Conservation (phyloP, 2,113 vertebrate species). For the Oreochromis aureus region DNA sequence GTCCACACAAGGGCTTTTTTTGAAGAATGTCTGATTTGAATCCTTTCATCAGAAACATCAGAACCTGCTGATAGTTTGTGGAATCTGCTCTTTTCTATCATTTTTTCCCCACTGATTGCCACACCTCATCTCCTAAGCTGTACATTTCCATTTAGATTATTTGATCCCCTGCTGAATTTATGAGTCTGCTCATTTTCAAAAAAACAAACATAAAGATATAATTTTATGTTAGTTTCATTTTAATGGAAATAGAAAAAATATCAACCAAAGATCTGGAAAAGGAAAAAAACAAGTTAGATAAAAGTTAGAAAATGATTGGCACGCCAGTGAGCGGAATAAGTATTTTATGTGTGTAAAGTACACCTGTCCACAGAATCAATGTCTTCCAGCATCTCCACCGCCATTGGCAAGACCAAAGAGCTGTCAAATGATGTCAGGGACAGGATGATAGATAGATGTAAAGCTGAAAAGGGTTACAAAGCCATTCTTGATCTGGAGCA, state of each 20-base stretch:
- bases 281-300: not conserved
- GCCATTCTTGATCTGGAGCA: not conserved
- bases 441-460: not conserved
- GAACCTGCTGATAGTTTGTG: too few relatives aligned
- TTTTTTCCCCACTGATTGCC: not conserved
- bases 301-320: not conserved
- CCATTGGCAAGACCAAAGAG: not conserved
- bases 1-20: not conserved
- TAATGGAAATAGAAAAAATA: not conserved
- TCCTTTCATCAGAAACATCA: not conserved
- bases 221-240: not conserved
- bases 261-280: not conserved
- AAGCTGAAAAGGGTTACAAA: not conserved
- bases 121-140: not conserved
- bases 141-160: not conserved
- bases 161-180: not conserved
- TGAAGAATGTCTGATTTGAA: not conserved
- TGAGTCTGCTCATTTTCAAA: not conserved
- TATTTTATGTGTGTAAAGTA: not conserved
- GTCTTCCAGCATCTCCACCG: not conserved
- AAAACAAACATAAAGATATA: not conserved
- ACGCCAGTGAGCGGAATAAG: not conserved
- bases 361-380: not conserved
- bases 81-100: not conserved
- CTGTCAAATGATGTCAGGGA: not conserved